Percentiles rank a stretch among this genome's conserved stretches.
Evolutionary conservation across 2,888 invertebrate genomes (phyloP).

Genomic region (Athalia rosae): DNA sequence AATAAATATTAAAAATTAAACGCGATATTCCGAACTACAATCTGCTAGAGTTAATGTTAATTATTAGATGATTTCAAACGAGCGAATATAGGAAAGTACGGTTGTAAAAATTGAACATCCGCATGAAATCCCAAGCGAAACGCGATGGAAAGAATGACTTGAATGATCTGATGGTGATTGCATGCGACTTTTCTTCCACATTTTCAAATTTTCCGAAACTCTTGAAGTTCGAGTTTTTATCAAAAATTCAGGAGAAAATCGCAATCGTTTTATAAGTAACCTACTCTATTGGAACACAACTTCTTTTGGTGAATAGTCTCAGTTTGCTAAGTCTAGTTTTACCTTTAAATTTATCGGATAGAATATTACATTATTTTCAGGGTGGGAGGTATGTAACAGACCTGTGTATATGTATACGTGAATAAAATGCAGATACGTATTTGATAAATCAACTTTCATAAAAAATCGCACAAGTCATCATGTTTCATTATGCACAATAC

Average conservation of each 20-base stretch:
- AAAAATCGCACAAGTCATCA: constrained; percentile 3
- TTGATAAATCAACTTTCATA: neutral
- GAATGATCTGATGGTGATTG: constrained; percentile 33
- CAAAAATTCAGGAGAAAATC: constrained; percentile 29
- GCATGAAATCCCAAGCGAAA: constrained; percentile 8
- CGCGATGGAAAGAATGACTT: constrained; percentile 21
- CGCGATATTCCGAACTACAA: neutral
- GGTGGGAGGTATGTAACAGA: neutral
- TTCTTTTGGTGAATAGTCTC: constrained; percentile 69
- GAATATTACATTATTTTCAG: constrained; percentile 38
- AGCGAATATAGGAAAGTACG: neutral
- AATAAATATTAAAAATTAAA: constrained; percentile 5
- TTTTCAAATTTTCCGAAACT: constrained; percentile 9
- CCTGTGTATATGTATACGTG: constrained; percentile 10
- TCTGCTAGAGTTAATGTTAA: neutral
- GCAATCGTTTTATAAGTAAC: constrained; percentile 55
- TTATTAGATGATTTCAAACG: neutral
- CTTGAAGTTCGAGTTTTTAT: neutral
- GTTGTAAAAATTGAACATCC: constrained; percentile 34
- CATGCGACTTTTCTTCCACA: constrained; percentile 5
- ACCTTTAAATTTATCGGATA: constrained; percentile 55
- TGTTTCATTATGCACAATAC: neutral
- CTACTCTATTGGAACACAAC: constrained; percentile 69
- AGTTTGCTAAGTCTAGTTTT: constrained; percentile 56
- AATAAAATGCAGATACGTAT: constrained; percentile 23